phyloP scores from a whole-genome alignment of 2,797 vertebrate species.

The Sebastiscus tertius region DNA sequence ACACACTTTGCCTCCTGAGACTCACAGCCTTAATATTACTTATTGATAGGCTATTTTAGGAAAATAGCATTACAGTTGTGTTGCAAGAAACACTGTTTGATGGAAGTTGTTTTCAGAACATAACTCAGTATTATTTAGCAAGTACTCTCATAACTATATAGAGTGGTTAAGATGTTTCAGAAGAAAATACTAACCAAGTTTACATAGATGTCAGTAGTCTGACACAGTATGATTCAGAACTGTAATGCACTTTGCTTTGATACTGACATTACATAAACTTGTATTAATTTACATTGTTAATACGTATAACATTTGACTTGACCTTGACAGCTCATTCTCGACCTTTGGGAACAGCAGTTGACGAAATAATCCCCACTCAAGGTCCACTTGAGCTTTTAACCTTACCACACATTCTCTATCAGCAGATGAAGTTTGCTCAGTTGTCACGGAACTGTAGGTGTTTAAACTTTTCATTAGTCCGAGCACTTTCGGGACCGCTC shows the following conservation, averaged over 20 bases:
- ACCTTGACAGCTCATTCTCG: background rate
- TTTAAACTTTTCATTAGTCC: background rate
- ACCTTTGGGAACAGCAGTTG: background rate
- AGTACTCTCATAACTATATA: background rate
- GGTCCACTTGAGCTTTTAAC: background rate
- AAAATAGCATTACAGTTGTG: background rate
- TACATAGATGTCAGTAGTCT: background rate
- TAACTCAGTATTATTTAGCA: background rate
- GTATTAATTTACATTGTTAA: background rate
- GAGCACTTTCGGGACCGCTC: background rate
- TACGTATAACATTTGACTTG: background rate
- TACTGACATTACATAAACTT: background rate
- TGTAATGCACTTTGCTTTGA: slow-evolving; percentile 1
- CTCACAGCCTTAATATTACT: background rate
- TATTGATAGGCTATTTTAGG: background rate
- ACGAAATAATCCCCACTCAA: background rate
- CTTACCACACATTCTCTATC: background rate
- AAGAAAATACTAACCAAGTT: slow-evolving; percentile 3
- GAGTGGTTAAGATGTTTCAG: background rate
- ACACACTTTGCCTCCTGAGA: background rate
- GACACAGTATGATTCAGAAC: background rate
- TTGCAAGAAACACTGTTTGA: background rate
- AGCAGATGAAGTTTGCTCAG: background rate
- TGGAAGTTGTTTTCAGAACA: background rate
- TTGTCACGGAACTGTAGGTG: background rate